These are phyloP conservation scores for Tympanuchus pallidicinctus DNA, from an alignment of 2,113 vertebrate species.

Conservation along the genomic window DNA sequence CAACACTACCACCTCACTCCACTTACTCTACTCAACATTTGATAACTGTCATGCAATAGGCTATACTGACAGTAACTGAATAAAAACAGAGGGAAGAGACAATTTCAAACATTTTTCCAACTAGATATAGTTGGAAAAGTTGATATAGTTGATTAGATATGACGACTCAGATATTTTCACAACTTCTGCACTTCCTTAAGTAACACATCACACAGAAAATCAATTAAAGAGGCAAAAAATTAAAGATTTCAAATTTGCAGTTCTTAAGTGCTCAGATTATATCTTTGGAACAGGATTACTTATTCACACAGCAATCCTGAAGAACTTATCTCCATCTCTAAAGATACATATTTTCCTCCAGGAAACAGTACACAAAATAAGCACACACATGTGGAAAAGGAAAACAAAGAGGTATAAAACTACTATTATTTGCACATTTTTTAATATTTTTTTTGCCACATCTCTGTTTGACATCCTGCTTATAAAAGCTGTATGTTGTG, in stretches of 20 bases:
- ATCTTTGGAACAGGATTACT: background rate
- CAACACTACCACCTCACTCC: background rate
- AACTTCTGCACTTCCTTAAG: background rate
- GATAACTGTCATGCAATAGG: background rate
- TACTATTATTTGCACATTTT: background rate
- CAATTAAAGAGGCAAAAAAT: background rate
- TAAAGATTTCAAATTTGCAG: background rate
- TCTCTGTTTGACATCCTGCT: background rate
- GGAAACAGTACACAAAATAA: background rate
- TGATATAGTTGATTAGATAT: background rate
- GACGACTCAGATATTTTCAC: background rate
- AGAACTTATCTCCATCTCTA: background rate
- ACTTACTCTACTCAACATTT: background rate
- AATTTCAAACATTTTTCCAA: background rate
- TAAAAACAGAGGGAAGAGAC: background rate
- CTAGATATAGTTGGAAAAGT: background rate
- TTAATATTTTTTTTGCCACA: background rate
- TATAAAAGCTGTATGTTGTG: too few relatives aligned
- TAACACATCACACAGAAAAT: background rate
- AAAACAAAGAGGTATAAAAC: background rate
- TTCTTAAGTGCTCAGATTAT: background rate
- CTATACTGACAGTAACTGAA: background rate
- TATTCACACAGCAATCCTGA: background rate
- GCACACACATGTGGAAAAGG: background rate
- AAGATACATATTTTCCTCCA: background rate